A percentile compares a stretch with the other conserved stretches of the same genome.
These are phyloP conservation scores for Tachysurus vachellii DNA, from an alignment of 2,113 vertebrate genomes.

Conservation along the genomic window DNA sequence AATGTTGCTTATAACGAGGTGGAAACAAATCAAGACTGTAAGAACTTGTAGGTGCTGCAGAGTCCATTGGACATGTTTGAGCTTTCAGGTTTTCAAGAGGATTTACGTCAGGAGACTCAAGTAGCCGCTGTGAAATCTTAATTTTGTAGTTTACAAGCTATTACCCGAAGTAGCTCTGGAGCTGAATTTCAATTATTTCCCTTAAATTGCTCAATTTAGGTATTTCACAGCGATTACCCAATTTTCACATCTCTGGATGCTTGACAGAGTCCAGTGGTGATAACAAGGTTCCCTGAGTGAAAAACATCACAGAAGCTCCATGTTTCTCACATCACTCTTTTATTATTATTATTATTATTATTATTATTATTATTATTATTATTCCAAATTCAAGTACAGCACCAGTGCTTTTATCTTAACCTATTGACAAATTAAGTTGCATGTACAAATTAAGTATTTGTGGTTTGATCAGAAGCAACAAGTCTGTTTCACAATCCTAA, in stretches of 20 bases:
- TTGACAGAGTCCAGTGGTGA: background rate
- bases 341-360: no score
- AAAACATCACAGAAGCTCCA: background rate
- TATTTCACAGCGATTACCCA: conserved; percentile 20
- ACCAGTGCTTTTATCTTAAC: background rate
- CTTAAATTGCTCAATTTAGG: background rate
- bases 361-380: background rate
- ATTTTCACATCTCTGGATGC: background rate
- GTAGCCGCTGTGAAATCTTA: background rate
- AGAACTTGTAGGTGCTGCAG: background rate
- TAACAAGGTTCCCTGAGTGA: background rate
- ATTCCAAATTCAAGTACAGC: background rate
- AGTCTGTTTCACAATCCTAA: background rate
- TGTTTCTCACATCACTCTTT: no score
- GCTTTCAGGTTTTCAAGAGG: background rate
- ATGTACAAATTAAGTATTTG: background rate
- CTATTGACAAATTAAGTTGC: background rate
- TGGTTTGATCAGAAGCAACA: background rate
- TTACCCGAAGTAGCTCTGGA: background rate
- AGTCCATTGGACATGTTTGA: background rate
- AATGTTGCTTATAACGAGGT: background rate
- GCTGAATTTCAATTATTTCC: background rate
- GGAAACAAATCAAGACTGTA: background rate
- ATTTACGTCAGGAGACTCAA: background rate
- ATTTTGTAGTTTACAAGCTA: background rate